A percentile compares a stretch with the other conserved stretches of the same genome.
phyloP scores from a whole-genome alignment of 2,888 invertebrate genomes.

The Yponomeuta plumbellus region DNA sequence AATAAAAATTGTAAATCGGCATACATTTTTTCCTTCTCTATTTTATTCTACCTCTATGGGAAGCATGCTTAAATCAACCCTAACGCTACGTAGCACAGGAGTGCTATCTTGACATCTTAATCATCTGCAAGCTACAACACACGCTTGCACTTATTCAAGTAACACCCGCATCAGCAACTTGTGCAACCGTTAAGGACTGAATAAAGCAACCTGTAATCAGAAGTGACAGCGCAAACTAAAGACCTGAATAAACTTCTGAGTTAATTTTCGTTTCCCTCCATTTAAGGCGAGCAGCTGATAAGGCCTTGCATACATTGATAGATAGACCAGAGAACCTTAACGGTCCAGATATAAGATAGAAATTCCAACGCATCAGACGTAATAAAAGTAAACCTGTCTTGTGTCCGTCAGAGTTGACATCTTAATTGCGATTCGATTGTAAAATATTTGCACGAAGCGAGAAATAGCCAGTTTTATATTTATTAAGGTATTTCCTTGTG shows the following conservation, averaged over 20 bases:
- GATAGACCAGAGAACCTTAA: not conserved
- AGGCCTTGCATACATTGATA: slow-evolving; percentile 2
- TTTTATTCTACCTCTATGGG: no score
- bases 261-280: slow-evolving; percentile 16
- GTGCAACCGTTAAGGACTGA: slow-evolving; percentile 2
- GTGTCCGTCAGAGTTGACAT: slow-evolving; percentile 19
- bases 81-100: not conserved
- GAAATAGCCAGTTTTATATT: slow-evolving; percentile 11
- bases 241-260: not conserved
- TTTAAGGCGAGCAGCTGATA: slow-evolving; percentile 9
- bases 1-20: no score
- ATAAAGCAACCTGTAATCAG: slow-evolving; percentile 8
- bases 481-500: not conserved
- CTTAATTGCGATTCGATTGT: slow-evolving; percentile 19
- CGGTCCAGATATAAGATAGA: not conserved
- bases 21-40: no score
- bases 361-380: not conserved
- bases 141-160: not conserved
- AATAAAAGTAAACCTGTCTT: slow-evolving; percentile 5
- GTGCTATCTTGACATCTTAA: not conserved
- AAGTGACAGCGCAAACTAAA: slow-evolving; percentile 10
- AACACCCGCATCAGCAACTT: not conserved
- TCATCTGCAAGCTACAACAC: not conserved
- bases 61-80: no score
- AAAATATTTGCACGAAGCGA: slow-evolving; percentile 16